Conservation (phyloP, 2,888 invertebrate species). For the Calliphora vomitoria region DNA sequence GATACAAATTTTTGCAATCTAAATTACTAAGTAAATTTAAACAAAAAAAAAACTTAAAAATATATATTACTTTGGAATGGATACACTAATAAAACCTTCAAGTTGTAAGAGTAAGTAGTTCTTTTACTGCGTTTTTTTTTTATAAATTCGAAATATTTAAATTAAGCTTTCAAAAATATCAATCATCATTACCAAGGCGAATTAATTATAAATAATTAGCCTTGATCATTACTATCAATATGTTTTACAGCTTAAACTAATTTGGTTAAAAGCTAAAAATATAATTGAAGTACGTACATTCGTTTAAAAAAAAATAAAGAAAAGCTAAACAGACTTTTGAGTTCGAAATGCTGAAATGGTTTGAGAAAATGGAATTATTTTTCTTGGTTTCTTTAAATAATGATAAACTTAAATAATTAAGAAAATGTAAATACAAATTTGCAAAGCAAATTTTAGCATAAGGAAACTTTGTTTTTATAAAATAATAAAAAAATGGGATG, state of each 20-base stretch:
- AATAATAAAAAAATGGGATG: constrained; percentile 30
- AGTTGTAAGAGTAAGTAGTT: background rate
- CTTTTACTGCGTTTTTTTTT: constrained; percentile 13
- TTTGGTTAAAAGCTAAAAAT: constrained; percentile 56
- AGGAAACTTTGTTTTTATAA: constrained; percentile 65
- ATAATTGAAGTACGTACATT: background rate
- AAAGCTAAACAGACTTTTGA: constrained; percentile 46
- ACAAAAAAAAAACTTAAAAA: constrained; percentile 4
- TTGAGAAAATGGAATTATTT: constrained; percentile 45
- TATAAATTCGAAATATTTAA: constrained; percentile 57
- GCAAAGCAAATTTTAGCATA: constrained; percentile 60
- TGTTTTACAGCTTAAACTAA: constrained; percentile 56
- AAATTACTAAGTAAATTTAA: constrained; percentile 18
- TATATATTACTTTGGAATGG: constrained; percentile 54
- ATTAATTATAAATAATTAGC: too few relatives aligned
- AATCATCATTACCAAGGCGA: background rate
- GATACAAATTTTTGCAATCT: constrained; percentile 32
- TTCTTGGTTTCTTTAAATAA: constrained; percentile 15
- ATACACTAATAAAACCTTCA: constrained; percentile 23
- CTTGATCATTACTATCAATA: constrained; percentile 24
- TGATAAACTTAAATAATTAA: constrained; percentile 39
- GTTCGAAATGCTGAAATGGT: constrained; percentile 49
- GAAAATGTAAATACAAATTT: constrained; percentile 50
- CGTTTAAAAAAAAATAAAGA: background rate
- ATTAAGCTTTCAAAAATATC: background rate